Base-by-base conservation (phyloP, 2,888 invertebrate species). In the Laothoe populi region DNA sequence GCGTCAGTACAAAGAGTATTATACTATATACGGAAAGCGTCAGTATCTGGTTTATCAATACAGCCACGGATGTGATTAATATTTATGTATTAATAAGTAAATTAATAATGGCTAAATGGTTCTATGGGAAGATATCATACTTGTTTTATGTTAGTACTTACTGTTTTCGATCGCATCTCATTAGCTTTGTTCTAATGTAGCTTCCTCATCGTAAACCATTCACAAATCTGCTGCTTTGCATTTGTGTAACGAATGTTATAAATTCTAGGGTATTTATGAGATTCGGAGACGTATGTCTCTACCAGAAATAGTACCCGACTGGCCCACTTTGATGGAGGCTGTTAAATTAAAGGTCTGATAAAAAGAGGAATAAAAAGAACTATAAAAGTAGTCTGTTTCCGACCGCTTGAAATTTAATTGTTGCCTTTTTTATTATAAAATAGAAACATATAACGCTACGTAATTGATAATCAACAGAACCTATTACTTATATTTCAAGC, bases 241-340 rank as follows among this genome's bases (percentile, higher is more conserved):
- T n/a, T n/a, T n/a, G 69, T 76, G 74, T 87, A 86, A 87, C 84
- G 73, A 79, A 72, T 82, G 72, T 79, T 88, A 79, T 86, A 88
- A 88, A 91, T 94, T 94, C 88, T 94, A 95, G 95, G 95, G 94
- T 83, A 90, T 95, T 86, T 95, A 94, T 94, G 93, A 94, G 83
- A 95, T 94, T 89, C 93, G 93, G 90, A 94, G 95, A 92, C 94
- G 95, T 78, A 94, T 94, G 92, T 94, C 95, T 90, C 93, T 95
- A 73, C 93, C 93, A 83, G 95, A 95, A 93, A 88, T 96, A 84
- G 95, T 96, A 88, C 95, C 95, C 80, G 96, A 96, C 93, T 96
- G 96, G 96, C 96, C 96, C 82, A 94, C 87, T 79, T 95, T 96
- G 89, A 90, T 94, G 90, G 94, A 94, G 88, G 89, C 93, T 92